Base-by-base conservation (phyloP, 1,140 invertebrate species). In the Diorhabda elongata region DNA sequence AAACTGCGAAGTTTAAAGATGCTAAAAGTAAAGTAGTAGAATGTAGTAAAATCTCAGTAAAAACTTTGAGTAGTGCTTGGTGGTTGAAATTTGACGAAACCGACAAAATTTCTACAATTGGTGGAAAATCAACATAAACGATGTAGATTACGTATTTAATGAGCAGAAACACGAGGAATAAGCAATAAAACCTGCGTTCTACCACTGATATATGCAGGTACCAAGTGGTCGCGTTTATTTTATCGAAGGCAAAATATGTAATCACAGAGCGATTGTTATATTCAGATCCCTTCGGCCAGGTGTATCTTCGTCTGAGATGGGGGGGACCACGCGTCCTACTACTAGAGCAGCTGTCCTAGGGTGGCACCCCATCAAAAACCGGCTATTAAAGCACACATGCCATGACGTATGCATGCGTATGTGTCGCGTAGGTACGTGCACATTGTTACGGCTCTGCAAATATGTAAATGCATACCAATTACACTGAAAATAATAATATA, bases 391-490 rank as follows among this genome's bases (percentile, higher is more conserved):
- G 67, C 69, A 76, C 75, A 76, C 75, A 76, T 76, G 75, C 75
- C 75, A 67, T 75, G 75, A 76, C 75, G 75, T 76, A 76, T 76
- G 75, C 70, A 72, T 67, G 74, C 75, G 65, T 76, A 75, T 76
- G 74, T 76, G 74, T 76, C 75, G 75, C 72, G 72, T 76, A 73
- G 64, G 59, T 73, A 71, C 72, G 69, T 70, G 72, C 69, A 71
- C 71, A 74, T 75, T 70, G 69, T 68, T 62, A 66, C 71, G 69
- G 72, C 57, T 60, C 64, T 45, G n/a, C 44, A 58, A 71, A 75
- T 75, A 75, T 75, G 74, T 70, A 75, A 75, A 75, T 75, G 68
- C 44, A 45, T 47, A 42, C n/a, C 47, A 26, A 65, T 65, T 47
- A 64, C 52, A 26, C 26, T 58, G 26, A 26, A 26, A 26, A 26